Evolutionary conservation across 2,113 vertebrate species (phyloP), one percentile per base, ranked within the genome.

Genomic region (Garra rufa): DNA sequence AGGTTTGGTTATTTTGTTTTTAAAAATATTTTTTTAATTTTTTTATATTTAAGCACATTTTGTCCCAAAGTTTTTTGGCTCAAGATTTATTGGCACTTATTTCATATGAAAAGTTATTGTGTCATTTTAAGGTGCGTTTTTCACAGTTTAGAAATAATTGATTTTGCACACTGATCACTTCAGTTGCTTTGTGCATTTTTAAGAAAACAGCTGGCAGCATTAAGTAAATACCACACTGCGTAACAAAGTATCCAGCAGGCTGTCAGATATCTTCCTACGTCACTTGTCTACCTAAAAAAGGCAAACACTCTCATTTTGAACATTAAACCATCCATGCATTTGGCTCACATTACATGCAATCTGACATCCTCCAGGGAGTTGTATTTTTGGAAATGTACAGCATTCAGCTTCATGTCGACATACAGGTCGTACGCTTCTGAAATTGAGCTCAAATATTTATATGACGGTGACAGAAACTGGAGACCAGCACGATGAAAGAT

Each of bases 371-470:
- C 28, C 28, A 17, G 9, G 28, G 10, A 11, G 6, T 11, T 19
- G 8, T 76, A 38, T 76, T 38, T 76, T 38, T 57, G 30, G 50
- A 57, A 24, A 59, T 76, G 17, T 38, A 76, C 28, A 57, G 24
- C n/a, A 59, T 63, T 57, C 24, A 44, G 24, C 48, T 61, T 34
- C 26, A 26, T 57, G 14, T n/a, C 43, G 9, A 41, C 5, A 3
- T 2, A 21, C 4, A 9, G 11, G 34, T 43, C 8, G 9, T 38
- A 50, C 21, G 43, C 63, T 46, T 86, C 69, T 43, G 61, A 61
- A 76, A 11, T 13, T 11, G 65, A 46, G 4, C 17, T 81, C 8
- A 86, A 61, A 61, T 82, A 77, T 86, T 82, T 46, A 86, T 82
- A 55, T 50, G 75, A 26, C 26, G 6, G 21, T 70, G 79, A 57